Evolutionary conservation across 2,888 invertebrate genomes (phyloP).

Genomic region (Chrysolina americana): DNA sequence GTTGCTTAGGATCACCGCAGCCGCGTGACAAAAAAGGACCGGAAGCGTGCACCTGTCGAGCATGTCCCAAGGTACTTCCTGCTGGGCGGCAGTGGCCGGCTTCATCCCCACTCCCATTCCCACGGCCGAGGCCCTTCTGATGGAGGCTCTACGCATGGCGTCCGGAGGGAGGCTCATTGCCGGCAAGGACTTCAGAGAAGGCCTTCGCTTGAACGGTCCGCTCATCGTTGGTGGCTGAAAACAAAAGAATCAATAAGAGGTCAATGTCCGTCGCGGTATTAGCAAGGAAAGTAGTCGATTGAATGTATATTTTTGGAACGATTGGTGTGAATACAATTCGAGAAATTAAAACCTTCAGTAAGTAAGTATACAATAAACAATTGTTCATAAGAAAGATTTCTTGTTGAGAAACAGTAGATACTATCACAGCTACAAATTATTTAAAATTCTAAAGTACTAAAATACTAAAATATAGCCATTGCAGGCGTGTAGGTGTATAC

Average conservation of each 20-base stretch:
- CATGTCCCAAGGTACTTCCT: constrained; percentile 81
- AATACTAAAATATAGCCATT: too few species aligned
- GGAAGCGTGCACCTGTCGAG: constrained; percentile 83
- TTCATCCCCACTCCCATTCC: constrained; percentile 69
- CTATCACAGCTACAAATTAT: too few species aligned
- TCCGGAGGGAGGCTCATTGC: constrained; percentile 68
- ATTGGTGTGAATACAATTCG: too few species aligned
- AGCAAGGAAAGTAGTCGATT: too few species aligned
- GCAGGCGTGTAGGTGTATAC: too few species aligned
- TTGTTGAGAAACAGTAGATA: too few species aligned
- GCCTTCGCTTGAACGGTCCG: constrained; percentile 67
- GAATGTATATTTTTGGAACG: too few species aligned
- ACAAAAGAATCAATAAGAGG: not conserved
- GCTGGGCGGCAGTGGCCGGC: constrained; percentile 69
- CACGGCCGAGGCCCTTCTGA: constrained; percentile 61
- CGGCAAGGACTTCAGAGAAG: constrained; percentile 66
- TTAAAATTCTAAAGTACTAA: too few species aligned
- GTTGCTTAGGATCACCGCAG: constrained; percentile 82
- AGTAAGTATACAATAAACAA: too few species aligned
- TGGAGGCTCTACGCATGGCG: constrained; percentile 64
- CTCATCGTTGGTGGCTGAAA: constrained; percentile 61
- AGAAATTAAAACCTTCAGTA: too few species aligned
- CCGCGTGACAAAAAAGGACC: constrained; percentile 84
- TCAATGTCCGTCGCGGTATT: too few species aligned
- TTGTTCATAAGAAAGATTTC: too few species aligned